Percentiles rank a stretch among this genome's conserved stretches.
Evolutionary conservation across 1,140 invertebrate genomes (phyloP).

Genomic region (Rhizoglyphus robini): DNA sequence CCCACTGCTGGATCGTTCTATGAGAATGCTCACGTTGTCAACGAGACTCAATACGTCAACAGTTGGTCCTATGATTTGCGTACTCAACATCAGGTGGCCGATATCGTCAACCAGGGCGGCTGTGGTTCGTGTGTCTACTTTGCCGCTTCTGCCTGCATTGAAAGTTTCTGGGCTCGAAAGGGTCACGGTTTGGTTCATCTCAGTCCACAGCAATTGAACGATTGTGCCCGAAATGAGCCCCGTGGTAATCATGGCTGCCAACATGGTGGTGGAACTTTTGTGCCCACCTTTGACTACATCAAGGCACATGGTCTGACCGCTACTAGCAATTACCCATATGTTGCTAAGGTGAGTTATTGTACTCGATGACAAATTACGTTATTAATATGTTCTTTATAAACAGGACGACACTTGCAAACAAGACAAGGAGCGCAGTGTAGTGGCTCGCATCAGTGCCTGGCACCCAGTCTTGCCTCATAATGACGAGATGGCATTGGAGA

Average conservation of each 20-base stretch:
- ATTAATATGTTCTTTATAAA: too few species aligned
- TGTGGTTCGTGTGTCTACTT: constrained; percentile 16
- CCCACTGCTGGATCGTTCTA: too few species aligned
- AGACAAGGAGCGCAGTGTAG: background rate
- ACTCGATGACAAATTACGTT: too few species aligned
- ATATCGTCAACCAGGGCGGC: constrained; percentile 2
- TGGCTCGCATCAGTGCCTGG: constrained; percentile 5
- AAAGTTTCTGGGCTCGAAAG: constrained; percentile 13
- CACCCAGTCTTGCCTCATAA: background rate
- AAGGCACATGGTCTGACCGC: constrained; percentile 1
- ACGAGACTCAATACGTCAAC: background rate
- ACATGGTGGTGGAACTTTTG: constrained; percentile 15
- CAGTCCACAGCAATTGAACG: constrained; percentile 16
- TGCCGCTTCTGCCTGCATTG: constrained; percentile 5
- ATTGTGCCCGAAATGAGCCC: constrained; percentile 2
- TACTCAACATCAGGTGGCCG: background rate
- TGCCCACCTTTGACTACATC: constrained; percentile 15
- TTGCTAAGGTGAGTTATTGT: too few species aligned
- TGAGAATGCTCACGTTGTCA: background rate
- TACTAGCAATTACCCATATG: constrained; percentile 9
- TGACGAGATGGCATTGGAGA: constrained; percentile 33
- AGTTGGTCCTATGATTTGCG: constrained; percentile 1
- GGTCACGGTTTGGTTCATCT: background rate
- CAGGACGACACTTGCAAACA: background rate
- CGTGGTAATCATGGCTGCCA: constrained; percentile 11